Percentiles rank a stretch among this genome's conserved stretches.
These are phyloP conservation scores for Hanleya hanleyi DNA, from an alignment of 2,888 invertebrate species.

Conservation along the genomic window DNA sequence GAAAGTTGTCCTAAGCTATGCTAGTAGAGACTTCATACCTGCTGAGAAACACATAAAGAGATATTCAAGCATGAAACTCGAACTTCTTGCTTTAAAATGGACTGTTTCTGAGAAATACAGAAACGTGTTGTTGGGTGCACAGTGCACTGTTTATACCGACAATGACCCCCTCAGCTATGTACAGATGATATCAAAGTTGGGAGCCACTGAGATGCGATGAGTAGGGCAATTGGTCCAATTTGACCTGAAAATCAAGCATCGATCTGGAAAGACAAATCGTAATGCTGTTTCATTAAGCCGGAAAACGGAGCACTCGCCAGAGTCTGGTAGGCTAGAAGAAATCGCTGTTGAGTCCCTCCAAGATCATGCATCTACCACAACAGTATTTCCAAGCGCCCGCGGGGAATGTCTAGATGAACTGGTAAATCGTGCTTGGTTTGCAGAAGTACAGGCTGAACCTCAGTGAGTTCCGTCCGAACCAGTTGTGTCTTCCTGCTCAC, in stretches of 20 bases:
- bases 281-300: background rate
- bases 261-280: constrained; percentile 7
- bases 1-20: background rate
- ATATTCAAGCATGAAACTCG: background rate
- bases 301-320: background rate
- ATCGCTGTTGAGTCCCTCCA: too few species aligned
- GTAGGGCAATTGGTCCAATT: background rate
- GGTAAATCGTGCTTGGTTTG: too few species aligned
- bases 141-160: background rate
- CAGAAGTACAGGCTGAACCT: too few species aligned
- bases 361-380: too few species aligned
- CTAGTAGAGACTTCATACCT: background rate
- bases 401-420: too few species aligned
- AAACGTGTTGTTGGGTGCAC: background rate
- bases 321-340: background rate
- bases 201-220: constrained; percentile 18
- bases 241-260: constrained; percentile 8
- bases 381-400: too few species aligned
- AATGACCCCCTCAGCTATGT: background rate
- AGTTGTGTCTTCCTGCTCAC: too few species aligned
- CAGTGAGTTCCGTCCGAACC: too few species aligned
- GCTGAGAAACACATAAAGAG: background rate
- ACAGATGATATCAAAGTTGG: constrained; percentile 13
- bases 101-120: background rate
- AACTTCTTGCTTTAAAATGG: background rate